Evolutionary conservation across 2,888 invertebrate species (phyloP), one percentile per base, ranked within the genome.

Genomic region (Calliphora vomitoria): DNA sequence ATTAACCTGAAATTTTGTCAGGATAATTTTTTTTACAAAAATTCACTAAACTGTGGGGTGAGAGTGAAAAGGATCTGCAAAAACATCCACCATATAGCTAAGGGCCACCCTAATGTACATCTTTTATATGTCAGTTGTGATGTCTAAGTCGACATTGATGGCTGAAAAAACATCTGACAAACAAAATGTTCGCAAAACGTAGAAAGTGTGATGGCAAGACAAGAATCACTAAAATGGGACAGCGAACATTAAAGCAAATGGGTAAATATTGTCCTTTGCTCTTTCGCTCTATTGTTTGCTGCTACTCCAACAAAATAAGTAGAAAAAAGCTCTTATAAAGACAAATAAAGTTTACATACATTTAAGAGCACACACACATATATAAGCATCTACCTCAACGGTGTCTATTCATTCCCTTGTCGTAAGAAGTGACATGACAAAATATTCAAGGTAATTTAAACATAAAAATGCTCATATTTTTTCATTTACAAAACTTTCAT

Each of bases 131-230:
- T 78, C 87, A 87, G 60, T 53, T 81, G 66, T 68, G 76, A 80
- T 80, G 86, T 87, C 80, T 83, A 83, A 83, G 86, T 80, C 76
- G 84, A 87, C 87, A 81, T 87, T 87, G 87, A 87, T 87, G 87
- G 72, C 81, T 76, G 66, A 50, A 68, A 76, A 76, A 83, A 75
- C 69, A 80, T 47, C 41, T 75, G 64, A 55, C 68, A 53, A 74
- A 83, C 35, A 79, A 74, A 66, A 62, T 62, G 41, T 62, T 50
- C 35, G 20, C 18, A 53, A 25, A 71, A 44, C n/a, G 18, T 25
- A 55, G 25, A 55, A 62, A 82, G 50, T 41, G 58, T 44, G 62
- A 64, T 60, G 41, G 71, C 35, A 64, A 71, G 44, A 80, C 66
- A 66, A 71, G 38, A 60, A 75, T 64, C 69, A 58, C 58, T 66